Percentiles rank a stretch among this genome's conserved stretches.
phyloP scores from a whole-genome alignment of 2,113 vertebrate genomes.

The Hucho hucho region DNA sequence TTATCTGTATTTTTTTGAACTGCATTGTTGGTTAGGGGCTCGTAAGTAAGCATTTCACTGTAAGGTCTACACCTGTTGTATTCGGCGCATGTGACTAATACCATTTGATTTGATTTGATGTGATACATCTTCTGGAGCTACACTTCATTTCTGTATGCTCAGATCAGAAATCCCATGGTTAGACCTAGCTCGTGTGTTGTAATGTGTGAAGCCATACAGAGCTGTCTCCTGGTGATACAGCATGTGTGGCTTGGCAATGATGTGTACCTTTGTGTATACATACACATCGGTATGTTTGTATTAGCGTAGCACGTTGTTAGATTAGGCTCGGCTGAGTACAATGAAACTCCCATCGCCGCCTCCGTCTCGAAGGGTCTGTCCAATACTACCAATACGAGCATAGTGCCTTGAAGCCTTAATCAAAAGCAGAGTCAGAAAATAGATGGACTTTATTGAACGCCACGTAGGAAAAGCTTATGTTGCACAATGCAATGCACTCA shows the following conservation, averaged over 20 bases:
- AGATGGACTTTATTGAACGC: conserved; percentile 23
- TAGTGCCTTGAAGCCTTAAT: conserved; percentile 40
- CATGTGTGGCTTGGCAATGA: conserved; percentile 16
- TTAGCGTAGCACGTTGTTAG: conserved; percentile 17
- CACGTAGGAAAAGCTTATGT: conserved; percentile 31
- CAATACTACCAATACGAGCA: conserved; percentile 52
- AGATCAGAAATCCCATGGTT: too few species aligned
- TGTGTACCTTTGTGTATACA: neutral
- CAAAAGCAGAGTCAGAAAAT: conserved; percentile 46
- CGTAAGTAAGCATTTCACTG: too few species aligned
- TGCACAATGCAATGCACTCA: conserved; percentile 40
- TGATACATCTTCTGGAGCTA: too few species aligned
- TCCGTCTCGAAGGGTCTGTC: conserved; percentile 38
- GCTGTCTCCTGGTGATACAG: conserved; percentile 9
- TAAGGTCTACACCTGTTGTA: too few species aligned
- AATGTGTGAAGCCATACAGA: too few species aligned
- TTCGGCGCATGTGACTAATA: too few species aligned
- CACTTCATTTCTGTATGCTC: too few species aligned
- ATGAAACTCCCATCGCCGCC: conserved; percentile 38
- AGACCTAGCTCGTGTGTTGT: too few species aligned
- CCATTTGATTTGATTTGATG: too few species aligned
- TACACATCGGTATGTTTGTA: conserved; percentile 36
- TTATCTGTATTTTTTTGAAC: too few species aligned
- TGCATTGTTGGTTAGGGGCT: too few species aligned
- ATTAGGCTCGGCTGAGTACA: conserved; percentile 38